Base-by-base conservation (phyloP, 2,113 vertebrate genomes). In the Atrichornis clamosus region DNA sequence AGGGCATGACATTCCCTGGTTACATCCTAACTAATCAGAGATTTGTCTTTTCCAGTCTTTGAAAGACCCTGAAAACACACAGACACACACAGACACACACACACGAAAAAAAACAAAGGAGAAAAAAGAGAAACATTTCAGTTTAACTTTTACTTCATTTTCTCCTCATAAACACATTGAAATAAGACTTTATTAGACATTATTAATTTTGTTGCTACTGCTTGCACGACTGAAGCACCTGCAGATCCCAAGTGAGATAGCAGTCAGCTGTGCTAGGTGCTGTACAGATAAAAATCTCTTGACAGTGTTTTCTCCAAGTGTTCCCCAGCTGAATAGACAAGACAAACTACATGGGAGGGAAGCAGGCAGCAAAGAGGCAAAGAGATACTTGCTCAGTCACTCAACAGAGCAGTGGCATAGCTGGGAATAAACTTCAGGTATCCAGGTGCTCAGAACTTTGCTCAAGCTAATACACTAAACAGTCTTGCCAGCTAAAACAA, bases 401-500 rank as follows among this genome's bases (percentile, higher is more conserved):
- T 73, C 55, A 84, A 60, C 33, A 89, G 59, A 83, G 64, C 55
- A n/a, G n/a, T 50, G 52, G 41, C 39, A 27, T 32, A 84, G 56
- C 47, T 78, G 73, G 64, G 49, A 81, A 90, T 50, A 74, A 83
- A 58, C 37, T 84, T 33, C 64, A 95, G 68, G 68, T 94, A 67
- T 67, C 64, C 69, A 89, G 73, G 52, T 70, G 64, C 60, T 87
- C 64, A 59, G 72, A 52, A 49, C 19, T 42, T 64, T 60, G 39
- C 59, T 87, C 60, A 81, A 64, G 32, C 58, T 60, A 81, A 70
- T 42, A 50, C 6, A 19, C 28, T 27, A 58, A 89, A 49, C 73
- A 78, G 68, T 10, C 41, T 62, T 67, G 64, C 49, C 80, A 95
- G 92, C 19, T 87, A 88, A 90, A 95, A 68, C 56, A 91, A 92